Conservation (phyloP, 2,797 vertebrate genomes). For the Esox masquinongy region DNA sequence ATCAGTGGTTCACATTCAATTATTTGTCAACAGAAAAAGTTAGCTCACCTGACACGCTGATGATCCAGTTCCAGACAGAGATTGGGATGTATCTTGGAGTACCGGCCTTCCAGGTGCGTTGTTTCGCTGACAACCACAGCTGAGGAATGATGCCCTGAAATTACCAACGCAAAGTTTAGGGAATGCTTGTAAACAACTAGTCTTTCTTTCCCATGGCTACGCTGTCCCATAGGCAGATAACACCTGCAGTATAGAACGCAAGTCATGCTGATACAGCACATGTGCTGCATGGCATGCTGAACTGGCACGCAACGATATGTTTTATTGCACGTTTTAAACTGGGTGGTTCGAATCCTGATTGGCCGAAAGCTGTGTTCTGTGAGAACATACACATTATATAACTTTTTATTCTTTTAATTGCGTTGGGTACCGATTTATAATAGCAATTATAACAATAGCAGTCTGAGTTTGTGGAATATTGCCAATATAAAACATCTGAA, state of each 20-base stretch:
- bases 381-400: too few relatives aligned
- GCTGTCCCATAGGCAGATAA: background rate
- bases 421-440: too few relatives aligned
- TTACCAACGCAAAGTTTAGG: background rate
- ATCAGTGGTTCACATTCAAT: background rate
- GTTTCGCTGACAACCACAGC: slow-evolving; percentile 76
- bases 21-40: background rate
- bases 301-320: background rate
- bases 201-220: background rate
- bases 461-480: too few relatives aligned
- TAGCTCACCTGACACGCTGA: slow-evolving; percentile 63
- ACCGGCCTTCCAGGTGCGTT: slow-evolving; percentile 72
- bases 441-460: too few relatives aligned
- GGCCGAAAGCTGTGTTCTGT: too few relatives aligned
- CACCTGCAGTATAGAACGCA: background rate
- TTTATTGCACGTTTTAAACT: slow-evolving; percentile 5
- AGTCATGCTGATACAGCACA: background rate
- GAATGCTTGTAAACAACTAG: background rate
- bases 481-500: too few relatives aligned
- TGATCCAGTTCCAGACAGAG: slow-evolving; percentile 79
- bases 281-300: background rate
- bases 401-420: too few relatives aligned
- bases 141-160: slow-evolving; percentile 65
- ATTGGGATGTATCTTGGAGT: slow-evolving; percentile 74
- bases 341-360: too few relatives aligned